Base-by-base conservation (phyloP, 1,140 invertebrate genomes). In the Bombus confusus region DNA sequence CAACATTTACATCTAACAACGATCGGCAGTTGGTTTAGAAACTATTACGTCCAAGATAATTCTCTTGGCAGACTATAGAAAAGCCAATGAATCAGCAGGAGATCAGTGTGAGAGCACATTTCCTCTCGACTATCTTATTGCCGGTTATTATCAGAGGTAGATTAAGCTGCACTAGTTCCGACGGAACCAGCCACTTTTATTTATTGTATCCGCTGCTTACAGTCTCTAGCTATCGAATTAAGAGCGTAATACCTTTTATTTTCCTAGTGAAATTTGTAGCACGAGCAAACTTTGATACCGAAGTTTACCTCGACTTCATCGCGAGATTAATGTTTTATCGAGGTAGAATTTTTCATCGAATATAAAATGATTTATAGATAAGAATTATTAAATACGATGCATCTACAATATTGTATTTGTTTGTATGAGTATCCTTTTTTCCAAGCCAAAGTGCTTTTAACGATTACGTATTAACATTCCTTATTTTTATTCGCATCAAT, bases 121-220 rank as follows among this genome's bases (percentile, higher is more conserved):
- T 83, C n/a, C 82, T 69, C 28, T 31, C 28, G n/a, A 28, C 80
- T 62, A 81, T 57, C 74, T 69, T 52, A 57, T 41, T 22, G 18
- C 18, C 47, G 6, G 22, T 83, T 71, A 52, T 52, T 52, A 83
- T 78, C 57, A 47, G 39, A 59, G 37, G 28, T 83, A 66, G 74
- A 83, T 83, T 83, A 78, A 83, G 43, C 28, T 22, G 39, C 13
- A 34, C 18, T 75, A 15, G 34, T 25, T 34, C 10, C 10, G 1
- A 6, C 25, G 15, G 18, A 75, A 31, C 31, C 18, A n/a, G 22
- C 34, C 73, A 76, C 41, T 66, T 64, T 66, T 79, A 86, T 86
- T 72, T 76, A 77, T 85, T 13, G n/a, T 22, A 41, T 31, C 10
- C 34, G 66, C 3, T 2, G 34, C 34, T 31, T 59, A 9, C 31